These are phyloP conservation scores for Ceratothoa steindachneri DNA, from an alignment of 2,888 invertebrate genomes.

Conservation along the genomic window DNA sequence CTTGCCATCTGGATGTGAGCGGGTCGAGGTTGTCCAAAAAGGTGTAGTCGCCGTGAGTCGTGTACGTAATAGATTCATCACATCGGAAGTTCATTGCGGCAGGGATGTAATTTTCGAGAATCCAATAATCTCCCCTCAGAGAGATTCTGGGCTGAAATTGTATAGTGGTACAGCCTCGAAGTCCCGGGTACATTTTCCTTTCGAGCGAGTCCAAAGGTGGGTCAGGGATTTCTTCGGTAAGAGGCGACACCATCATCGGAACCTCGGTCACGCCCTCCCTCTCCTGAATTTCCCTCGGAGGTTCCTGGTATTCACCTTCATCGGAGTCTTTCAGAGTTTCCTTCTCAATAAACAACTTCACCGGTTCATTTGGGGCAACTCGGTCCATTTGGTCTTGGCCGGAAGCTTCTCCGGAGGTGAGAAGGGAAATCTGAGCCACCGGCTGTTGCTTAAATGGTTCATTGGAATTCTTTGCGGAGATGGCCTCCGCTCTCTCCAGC, in stretches of 20 bases:
- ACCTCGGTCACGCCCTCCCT: constrained; percentile 38
- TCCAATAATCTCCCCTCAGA: constrained; percentile 77
- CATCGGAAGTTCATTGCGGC: constrained; percentile 62
- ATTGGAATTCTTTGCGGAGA: background rate
- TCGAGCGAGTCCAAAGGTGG: constrained; percentile 39
- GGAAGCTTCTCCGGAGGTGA: background rate
- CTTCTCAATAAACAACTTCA: background rate
- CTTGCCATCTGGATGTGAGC: constrained; percentile 75
- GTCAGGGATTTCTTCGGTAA: constrained; percentile 33
- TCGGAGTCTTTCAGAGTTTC: background rate
- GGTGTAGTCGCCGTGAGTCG: constrained; percentile 86
- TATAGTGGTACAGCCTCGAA: constrained; percentile 27
- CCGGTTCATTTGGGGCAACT: background rate
- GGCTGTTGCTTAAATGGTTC: background rate
- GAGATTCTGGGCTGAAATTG: constrained; percentile 50
- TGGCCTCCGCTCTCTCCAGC: background rate
- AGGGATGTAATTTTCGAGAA: constrained; percentile 77
- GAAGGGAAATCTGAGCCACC: background rate
- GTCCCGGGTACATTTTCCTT: constrained; percentile 38
- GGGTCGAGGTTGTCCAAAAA: constrained; percentile 85
- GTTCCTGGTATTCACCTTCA: constrained; percentile 20
- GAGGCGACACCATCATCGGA: constrained; percentile 16
- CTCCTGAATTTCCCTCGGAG: constrained; percentile 41
- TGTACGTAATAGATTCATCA: constrained; percentile 82
- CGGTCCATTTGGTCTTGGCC: background rate